Evolutionary conservation across 2,113 vertebrate genomes (phyloP), one percentile per base, ranked within the genome.

Genomic region (Pangasianodon hypophthalmus): DNA sequence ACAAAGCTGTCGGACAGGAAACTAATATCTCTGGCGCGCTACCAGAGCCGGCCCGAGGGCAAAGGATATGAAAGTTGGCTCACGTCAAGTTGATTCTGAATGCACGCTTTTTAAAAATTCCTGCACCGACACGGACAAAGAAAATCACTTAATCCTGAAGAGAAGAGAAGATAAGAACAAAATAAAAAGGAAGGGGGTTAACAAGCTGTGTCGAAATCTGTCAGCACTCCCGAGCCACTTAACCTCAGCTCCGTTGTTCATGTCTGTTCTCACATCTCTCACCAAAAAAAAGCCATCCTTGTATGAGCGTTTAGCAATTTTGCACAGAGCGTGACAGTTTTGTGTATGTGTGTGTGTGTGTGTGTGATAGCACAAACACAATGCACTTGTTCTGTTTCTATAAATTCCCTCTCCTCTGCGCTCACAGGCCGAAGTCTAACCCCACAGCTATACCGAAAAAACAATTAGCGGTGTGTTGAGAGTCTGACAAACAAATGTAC

Each of bases 61-160:
- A 32, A 84, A 37, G 93, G 90, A 75, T 52, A 92, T 64, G 90
- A 87, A 88, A 91, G 90, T 90, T 92, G 92, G 58, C 13, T 79
- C 21, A 73, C 69, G 86, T 67, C 75, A 69, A 67, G 9, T 80
- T 37, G 81, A 58, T 60, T 60, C 37, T 21, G 26, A 77, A 79
- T 13, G 87, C 94, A 94, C 87, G 94, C 94, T 94, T 95, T 95
- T 94, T 93, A 92, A 92, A 90, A 82, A 92, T 93, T 94, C 94
- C 94, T 94, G 94, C 92, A 91, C 92, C 52, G 92, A 94, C 91
- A 75, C 18, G 18, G 37, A 96, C 95, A 95, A 91, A 91, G 90
- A 94, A 95, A 95, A 93, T 93, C 95, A 96, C 94, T 96, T 96
- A 95, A 94, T 91, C 91, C 92, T 91, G 64, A 41, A 37, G 19